A percentile compares a stretch with the other conserved stretches of the same genome.
Evolutionary conservation across 2,888 invertebrate genomes (phyloP).

Genomic region (Pyralis farinalis): DNA sequence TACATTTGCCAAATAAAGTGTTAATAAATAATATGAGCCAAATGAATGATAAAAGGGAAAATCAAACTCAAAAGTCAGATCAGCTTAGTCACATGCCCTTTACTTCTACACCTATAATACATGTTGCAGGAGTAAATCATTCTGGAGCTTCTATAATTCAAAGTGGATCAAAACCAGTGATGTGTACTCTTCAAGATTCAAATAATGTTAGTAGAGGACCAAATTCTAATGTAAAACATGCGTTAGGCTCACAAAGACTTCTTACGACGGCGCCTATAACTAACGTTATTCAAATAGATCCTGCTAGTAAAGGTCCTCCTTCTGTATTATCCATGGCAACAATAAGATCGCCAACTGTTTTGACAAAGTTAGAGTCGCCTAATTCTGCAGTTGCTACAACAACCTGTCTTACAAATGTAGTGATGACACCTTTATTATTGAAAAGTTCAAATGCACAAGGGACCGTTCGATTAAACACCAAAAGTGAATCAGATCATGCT

Average conservation of each 20-base stretch:
- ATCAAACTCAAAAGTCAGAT: slow-evolving; percentile 48
- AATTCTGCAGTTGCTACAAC: slow-evolving; percentile 46
- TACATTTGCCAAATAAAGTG: slow-evolving; percentile 62
- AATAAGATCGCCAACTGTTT: slow-evolving; percentile 52
- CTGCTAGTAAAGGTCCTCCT: slow-evolving; percentile 48
- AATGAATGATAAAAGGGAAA: slow-evolving; percentile 59
- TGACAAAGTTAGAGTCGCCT: slow-evolving; percentile 53
- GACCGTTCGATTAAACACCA: slow-evolving; percentile 43
- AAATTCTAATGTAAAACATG: slow-evolving; percentile 62
- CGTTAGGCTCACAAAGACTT: slow-evolving; percentile 55
- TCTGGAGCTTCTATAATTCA: slow-evolving; percentile 54
- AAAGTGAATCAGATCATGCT: slow-evolving; percentile 38
- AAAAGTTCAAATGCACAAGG: slow-evolving; percentile 44
- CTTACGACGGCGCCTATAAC: slow-evolving; percentile 50
- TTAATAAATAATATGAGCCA: slow-evolving; percentile 52
- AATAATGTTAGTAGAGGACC: slow-evolving; percentile 46
- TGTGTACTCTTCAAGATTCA: slow-evolving; percentile 51
- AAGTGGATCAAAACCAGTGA: slow-evolving; percentile 49
- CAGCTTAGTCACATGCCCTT: slow-evolving; percentile 48
- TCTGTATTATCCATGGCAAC: slow-evolving; percentile 64
- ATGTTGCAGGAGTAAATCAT: slow-evolving; percentile 54
- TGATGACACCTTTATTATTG: slow-evolving; percentile 58
- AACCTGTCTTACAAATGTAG: slow-evolving; percentile 50
- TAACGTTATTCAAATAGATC: slow-evolving; percentile 57
- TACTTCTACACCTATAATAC: slow-evolving; percentile 54